A percentile compares a stretch with the other conserved stretches of the same genome.
phyloP scores from a whole-genome alignment of 2,888 invertebrate genomes.

The Aspidiotus destructor region DNA sequence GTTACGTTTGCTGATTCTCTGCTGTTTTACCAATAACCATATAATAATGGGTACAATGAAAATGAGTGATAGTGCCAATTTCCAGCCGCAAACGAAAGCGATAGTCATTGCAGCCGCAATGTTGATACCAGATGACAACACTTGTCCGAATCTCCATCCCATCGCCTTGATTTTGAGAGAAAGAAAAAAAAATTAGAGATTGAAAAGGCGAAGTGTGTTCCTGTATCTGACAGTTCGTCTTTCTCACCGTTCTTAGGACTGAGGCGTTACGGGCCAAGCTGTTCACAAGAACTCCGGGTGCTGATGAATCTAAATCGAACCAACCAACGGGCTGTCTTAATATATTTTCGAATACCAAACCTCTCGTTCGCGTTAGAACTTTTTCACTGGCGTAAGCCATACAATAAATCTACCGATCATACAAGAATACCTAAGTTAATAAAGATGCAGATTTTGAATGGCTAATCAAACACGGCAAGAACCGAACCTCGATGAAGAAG shows the following conservation, averaged over 20 bases:
- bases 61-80: constrained; percentile 41
- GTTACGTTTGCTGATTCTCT: constrained; percentile 42
- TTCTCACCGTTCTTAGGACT: constrained; percentile 41
- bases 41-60: constrained; percentile 43
- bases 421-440: constrained; percentile 15
- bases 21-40: constrained; percentile 42
- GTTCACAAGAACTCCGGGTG: constrained; percentile 42
- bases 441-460: too few species aligned
- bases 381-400: constrained; percentile 39
- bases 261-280: constrained; percentile 44
- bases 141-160: constrained; percentile 42
- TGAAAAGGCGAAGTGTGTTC: too few species aligned
- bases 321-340: constrained; percentile 43
- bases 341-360: constrained; percentile 43
- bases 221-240: background rate
- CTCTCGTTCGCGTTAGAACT: constrained; percentile 40
- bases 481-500: constrained; percentile 42
- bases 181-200: too few species aligned
- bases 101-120: constrained; percentile 40
- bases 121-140: constrained; percentile 41
- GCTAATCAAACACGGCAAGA: background rate
- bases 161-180: constrained; percentile 40
- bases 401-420: constrained; percentile 36
- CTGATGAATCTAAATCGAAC: constrained; percentile 43
- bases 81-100: constrained; percentile 42